Evolutionary conservation across 2,797 vertebrate species (phyloP).

Genomic region (Smutsia gigantea): DNA sequence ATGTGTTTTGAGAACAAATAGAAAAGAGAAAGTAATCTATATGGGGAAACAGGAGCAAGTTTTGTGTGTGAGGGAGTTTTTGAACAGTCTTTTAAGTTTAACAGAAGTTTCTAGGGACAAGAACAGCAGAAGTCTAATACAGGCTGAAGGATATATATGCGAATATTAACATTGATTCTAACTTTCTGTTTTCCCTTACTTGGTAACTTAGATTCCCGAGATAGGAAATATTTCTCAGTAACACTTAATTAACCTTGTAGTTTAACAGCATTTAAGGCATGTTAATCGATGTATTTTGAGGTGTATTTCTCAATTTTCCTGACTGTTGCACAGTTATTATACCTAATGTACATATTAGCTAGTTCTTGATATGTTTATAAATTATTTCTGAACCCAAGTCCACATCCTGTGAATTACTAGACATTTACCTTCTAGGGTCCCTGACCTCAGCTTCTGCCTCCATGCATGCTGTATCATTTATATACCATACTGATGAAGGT

Average conservation of each 20-base stretch:
- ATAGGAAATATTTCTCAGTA: not conserved
- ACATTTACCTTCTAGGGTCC: not conserved
- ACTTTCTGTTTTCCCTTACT: not conserved
- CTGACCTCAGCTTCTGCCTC: not conserved
- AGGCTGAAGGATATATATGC: not conserved
- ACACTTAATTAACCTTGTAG: not conserved
- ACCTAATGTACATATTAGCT: not conserved
- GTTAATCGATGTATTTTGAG: not conserved
- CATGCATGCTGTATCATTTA: not conserved
- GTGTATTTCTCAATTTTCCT: not conserved
- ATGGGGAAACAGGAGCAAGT: not conserved
- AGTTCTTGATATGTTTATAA: not conserved
- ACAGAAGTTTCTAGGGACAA: not conserved
- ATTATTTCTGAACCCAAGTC: not conserved
- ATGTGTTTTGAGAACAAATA: conserved; percentile 15
- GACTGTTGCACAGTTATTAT: not conserved
- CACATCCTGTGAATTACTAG: not conserved
- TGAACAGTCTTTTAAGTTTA: not conserved
- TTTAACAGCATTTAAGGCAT: not conserved
- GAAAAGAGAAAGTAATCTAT: not conserved
- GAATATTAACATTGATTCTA: not conserved
- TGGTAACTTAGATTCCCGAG: not conserved
- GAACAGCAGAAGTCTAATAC: not conserved
- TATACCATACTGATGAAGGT: not conserved
- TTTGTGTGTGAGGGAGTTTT: not conserved